Percentiles rank a stretch among this genome's conserved stretches.
phyloP scores from a whole-genome alignment of 2,888 invertebrate species.

The Oscheius sp. region DNA sequence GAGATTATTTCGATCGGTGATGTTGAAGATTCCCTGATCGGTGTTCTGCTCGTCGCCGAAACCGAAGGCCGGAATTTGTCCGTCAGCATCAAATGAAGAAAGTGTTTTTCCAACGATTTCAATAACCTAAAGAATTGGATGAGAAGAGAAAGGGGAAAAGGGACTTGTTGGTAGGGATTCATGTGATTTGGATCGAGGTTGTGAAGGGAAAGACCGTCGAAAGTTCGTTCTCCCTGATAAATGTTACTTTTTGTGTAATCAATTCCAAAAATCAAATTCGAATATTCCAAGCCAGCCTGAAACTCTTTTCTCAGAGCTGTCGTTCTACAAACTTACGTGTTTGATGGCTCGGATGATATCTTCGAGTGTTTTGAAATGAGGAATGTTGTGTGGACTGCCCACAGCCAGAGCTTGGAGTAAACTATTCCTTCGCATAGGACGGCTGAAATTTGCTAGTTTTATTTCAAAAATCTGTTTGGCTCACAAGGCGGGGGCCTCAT shows the following conservation, averaged over 20 bases:
- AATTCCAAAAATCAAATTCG: conserved; percentile 71
- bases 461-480: conserved; percentile 9
- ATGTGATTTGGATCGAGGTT: conserved; percentile 67
- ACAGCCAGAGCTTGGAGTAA: conserved; percentile 68
- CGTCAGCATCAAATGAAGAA: conserved; percentile 73
- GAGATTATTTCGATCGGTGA: conserved; percentile 64
- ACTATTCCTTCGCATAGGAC: conserved; percentile 68
- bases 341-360: conserved; percentile 68
- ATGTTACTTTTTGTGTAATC: conserved; percentile 75
- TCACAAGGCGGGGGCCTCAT: conserved; percentile 68
- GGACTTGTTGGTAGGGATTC: conserved; percentile 73
- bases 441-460: conserved; percentile 52
- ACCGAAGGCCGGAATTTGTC: conserved; percentile 73
- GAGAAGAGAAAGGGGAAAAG: background rate
- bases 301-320: conserved; percentile 14
- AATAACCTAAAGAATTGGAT: conserved; percentile 70
- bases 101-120: conserved; percentile 73
- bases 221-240: conserved; percentile 74
- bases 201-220: conserved; percentile 72
- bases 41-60: conserved; percentile 73
- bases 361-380: conserved; percentile 69
- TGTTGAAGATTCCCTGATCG: conserved; percentile 69
- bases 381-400: conserved; percentile 68
- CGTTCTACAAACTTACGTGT: conserved; percentile 49
- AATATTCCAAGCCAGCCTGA: conserved; percentile 70